phyloP scores from a whole-genome alignment of 2,888 invertebrate species.

The Drosophila parthenogenetica region DNA sequence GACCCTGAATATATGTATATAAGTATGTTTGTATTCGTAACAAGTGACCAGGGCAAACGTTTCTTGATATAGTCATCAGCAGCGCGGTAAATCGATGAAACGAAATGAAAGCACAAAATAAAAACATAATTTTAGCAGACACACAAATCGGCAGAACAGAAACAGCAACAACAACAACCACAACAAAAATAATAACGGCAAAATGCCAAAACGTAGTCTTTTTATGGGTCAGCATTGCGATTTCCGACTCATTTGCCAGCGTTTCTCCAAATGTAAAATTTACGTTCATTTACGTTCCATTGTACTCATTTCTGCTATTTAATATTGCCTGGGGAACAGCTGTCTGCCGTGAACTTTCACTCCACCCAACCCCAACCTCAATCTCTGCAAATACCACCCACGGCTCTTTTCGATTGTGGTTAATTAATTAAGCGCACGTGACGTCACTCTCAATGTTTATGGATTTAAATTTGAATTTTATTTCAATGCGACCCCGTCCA shows the following conservation, averaged over 20 bases:
- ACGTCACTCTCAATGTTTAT: slow-evolving; percentile 46
- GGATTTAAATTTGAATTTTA: slow-evolving; percentile 56
- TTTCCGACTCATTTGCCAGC: slow-evolving; percentile 65
- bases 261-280: slow-evolving; percentile 45
- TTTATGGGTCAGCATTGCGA: slow-evolving; percentile 31
- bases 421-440: slow-evolving; percentile 71
- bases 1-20: slow-evolving; percentile 3
- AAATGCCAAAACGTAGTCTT: slow-evolving; percentile 6
- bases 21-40: slow-evolving; percentile 28
- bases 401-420: slow-evolving; percentile 18
- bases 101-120: slow-evolving; percentile 51
- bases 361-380: too few relatives aligned
- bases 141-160: slow-evolving; percentile 20
- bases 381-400: too few relatives aligned
- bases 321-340: slow-evolving; percentile 26
- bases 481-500: slow-evolving; percentile 15
- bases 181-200: too few relatives aligned
- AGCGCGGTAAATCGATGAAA: slow-evolving; percentile 64
- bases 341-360: slow-evolving; percentile 7
- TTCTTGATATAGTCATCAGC: slow-evolving; percentile 71
- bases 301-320: slow-evolving; percentile 3
- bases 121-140: slow-evolving; percentile 30
- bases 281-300: slow-evolving; percentile 46
- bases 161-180: not conserved
- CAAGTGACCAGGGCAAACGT: slow-evolving; percentile 58